These are phyloP conservation scores for Tursiops truncatus DNA, from an alignment of 2,113 vertebrate species.

Conservation along the genomic window DNA sequence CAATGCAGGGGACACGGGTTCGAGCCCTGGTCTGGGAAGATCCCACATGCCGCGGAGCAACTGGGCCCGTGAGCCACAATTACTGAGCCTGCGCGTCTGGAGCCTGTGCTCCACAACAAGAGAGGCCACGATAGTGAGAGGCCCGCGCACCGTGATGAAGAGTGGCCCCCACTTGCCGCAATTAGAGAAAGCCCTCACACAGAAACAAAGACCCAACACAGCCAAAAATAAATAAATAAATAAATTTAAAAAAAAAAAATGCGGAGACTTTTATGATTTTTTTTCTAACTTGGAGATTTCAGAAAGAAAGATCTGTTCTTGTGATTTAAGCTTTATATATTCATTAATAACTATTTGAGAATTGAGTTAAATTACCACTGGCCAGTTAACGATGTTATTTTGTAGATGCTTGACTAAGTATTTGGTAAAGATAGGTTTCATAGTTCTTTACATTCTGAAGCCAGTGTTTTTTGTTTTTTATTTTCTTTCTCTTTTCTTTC, in stretches of 20 bases:
- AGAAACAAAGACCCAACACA: too few species aligned
- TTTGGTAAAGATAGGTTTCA: not conserved
- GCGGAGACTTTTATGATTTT: not conserved
- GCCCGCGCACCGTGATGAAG: too few species aligned
- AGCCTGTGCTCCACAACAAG: too few species aligned
- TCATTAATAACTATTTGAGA: not conserved
- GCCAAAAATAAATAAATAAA: too few species aligned
- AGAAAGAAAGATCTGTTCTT: not conserved
- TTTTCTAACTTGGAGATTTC: constrained; percentile 35
- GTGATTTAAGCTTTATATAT: not conserved
- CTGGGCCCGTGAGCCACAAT: too few species aligned
- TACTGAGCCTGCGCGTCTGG: too few species aligned
- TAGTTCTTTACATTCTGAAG: not conserved
- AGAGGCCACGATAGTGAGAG: too few species aligned
- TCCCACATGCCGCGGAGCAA: too few species aligned
- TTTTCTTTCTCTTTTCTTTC: not conserved
- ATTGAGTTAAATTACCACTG: not conserved
- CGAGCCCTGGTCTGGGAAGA: too few species aligned
- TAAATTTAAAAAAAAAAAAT: not conserved
- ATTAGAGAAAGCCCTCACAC: too few species aligned
- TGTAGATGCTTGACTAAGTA: not conserved
- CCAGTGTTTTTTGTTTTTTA: not conserved
- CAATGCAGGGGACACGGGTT: too few species aligned
- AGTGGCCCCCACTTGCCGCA: too few species aligned
- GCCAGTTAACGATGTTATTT: not conserved